Evolutionary conservation across 2,888 invertebrate genomes (phyloP).

Genomic region (Leucania comma): DNA sequence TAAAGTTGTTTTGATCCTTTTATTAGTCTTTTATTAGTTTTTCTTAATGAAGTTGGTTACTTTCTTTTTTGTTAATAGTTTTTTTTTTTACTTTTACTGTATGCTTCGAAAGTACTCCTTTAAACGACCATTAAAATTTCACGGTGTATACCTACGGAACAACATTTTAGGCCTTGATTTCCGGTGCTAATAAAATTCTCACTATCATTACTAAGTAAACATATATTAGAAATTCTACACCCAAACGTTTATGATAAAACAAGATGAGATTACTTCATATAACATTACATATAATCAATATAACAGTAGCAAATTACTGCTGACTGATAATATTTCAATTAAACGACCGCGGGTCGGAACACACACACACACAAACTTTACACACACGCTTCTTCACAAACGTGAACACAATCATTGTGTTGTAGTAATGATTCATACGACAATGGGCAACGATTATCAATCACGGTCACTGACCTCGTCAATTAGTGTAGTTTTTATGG

Average conservation of each 20-base stretch:
- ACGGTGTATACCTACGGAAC: too few relatives aligned
- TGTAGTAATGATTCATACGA: conserved; percentile 60
- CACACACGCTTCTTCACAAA: conserved; percentile 23
- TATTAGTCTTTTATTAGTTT: too few relatives aligned
- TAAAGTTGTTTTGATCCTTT: too few relatives aligned
- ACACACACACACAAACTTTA: not conserved
- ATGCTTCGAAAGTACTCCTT: too few relatives aligned
- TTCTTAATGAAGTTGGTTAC: too few relatives aligned
- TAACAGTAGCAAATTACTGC: conserved; percentile 58
- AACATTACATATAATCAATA: conserved; percentile 43
- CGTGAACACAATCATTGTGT: conserved; percentile 20
- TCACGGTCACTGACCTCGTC: conserved; percentile 62
- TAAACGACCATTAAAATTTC: too few relatives aligned
- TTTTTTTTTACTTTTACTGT: too few relatives aligned
- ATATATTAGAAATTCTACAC: conserved; percentile 2
- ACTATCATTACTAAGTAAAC: not conserved
- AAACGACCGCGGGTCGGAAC: conserved; percentile 51
- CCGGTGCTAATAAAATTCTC: not conserved
- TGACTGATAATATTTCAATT: conserved; percentile 69
- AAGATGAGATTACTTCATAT: conserved; percentile 49
- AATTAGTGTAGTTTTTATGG: conserved; percentile 59
- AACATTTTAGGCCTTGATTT: not conserved
- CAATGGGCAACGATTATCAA: conserved; percentile 64
- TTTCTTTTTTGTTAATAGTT: too few relatives aligned
- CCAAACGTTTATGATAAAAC: conserved; percentile 2